phyloP scores from a whole-genome alignment of 1,140 invertebrate species.

The Venustaconcha ellipsiformis region DNA sequence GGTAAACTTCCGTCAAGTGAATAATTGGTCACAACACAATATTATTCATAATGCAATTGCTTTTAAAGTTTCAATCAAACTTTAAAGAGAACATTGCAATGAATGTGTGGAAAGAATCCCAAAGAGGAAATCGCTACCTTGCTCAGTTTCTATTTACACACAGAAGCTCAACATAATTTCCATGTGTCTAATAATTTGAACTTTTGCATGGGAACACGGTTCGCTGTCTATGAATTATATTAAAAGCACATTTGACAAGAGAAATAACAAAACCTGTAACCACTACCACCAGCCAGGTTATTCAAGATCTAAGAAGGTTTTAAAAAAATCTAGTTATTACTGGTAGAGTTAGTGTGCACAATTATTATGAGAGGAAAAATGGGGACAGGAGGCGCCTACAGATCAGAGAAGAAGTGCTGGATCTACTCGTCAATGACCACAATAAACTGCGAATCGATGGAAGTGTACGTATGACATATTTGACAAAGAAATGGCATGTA shows the following conservation, averaged over 20 bases:
- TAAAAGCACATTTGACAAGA: conserved; percentile 35
- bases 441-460: conserved; percentile 28
- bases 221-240: conserved; percentile 36
- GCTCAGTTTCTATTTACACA: conserved; percentile 22
- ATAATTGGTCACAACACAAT: conserved; percentile 33
- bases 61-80: conserved; percentile 50
- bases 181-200: conserved; percentile 50
- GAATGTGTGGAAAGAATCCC: conserved; percentile 19
- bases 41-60: conserved; percentile 22
- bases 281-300: neutral
- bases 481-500: neutral
- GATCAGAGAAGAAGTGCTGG: neutral
- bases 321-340: neutral
- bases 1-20: conserved; percentile 18
- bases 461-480: conserved; percentile 1
- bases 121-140: conserved; percentile 42
- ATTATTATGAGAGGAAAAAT: conserved; percentile 10
- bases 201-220: conserved; percentile 49
- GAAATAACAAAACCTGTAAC: neutral
- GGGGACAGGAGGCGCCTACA: neutral
- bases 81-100: conserved; percentile 31
- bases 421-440: conserved; percentile 6
- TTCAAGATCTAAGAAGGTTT: neutral
- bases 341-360: neutral
- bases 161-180: conserved; percentile 21